Evolutionary conservation across 1,140 invertebrate genomes (phyloP).

Genomic region (Ceratosolen fusciceps): DNA sequence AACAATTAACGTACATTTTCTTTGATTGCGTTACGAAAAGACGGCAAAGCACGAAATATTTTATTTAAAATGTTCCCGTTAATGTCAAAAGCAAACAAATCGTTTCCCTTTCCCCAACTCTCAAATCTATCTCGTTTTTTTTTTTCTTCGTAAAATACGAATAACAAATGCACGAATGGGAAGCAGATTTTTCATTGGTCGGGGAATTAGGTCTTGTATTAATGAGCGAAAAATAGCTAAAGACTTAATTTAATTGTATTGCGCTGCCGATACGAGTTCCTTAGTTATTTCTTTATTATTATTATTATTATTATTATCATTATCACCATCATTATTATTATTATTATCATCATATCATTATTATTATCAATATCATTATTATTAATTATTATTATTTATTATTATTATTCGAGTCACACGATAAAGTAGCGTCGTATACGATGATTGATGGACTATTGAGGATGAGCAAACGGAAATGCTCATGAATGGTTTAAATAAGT

Average conservation of each 20-base stretch:
- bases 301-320: too few relatives aligned
- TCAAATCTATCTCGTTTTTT: too few relatives aligned
- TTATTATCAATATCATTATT: too few relatives aligned
- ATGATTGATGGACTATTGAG: slow-evolving; percentile 37
- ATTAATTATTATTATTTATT: too few relatives aligned
- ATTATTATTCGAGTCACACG: not conserved
- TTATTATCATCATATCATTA: too few relatives aligned
- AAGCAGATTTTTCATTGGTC: not conserved
- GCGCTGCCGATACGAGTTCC: not conserved
- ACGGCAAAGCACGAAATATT: not conserved
- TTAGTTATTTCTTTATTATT: too few relatives aligned
- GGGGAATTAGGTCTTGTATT: not conserved
- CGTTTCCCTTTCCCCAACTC: too few relatives aligned
- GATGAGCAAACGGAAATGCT: slow-evolving; percentile 47
- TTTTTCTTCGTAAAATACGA: too few relatives aligned
- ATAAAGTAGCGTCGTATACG: slow-evolving; percentile 30
- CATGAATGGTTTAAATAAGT: slow-evolving; percentile 40
- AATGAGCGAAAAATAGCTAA: not conserved
- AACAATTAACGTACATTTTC: not conserved
- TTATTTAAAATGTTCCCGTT: not conserved
- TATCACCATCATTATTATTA: too few relatives aligned
- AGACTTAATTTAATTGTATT: slow-evolving; percentile 34
- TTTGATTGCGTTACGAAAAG: not conserved
- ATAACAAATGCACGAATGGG: too few relatives aligned
- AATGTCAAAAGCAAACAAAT: not conserved